Conservation (phyloP, 2,888 invertebrate species). For the Phalangium opilio region DNA sequence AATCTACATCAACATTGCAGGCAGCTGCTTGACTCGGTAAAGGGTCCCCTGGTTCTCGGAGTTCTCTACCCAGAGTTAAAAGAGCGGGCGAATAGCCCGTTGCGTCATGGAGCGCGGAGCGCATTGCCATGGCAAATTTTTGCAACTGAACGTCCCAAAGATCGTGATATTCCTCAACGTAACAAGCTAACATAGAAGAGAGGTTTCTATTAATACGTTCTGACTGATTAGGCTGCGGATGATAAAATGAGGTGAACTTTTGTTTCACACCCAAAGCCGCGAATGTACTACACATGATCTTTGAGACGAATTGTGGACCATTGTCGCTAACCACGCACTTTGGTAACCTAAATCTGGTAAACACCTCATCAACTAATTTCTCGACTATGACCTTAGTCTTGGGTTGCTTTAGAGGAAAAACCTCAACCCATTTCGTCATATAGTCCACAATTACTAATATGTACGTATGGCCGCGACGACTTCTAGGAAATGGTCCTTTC, state of each 20-base stretch:
- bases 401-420: constrained; percentile 1
- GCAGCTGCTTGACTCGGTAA: too few species aligned
- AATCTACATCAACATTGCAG: too few species aligned
- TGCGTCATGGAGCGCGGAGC: background rate
- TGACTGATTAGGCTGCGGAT: constrained; percentile 9
- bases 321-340: constrained; percentile 5
- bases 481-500: constrained; percentile 3
- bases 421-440: constrained; percentile 1
- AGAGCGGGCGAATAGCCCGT: background rate
- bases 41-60: constrained; percentile 1
- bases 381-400: background rate
- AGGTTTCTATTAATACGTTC: constrained; percentile 6
- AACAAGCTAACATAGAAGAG: constrained; percentile 3
- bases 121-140: constrained; percentile 5
- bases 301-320: background rate
- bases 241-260: constrained; percentile 3
- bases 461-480: background rate
- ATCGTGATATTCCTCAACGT: constrained; percentile 1
- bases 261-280: background rate
- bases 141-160: constrained; percentile 2
- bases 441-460: constrained; percentile 4
- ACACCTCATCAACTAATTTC: constrained; percentile 3
- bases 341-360: constrained; percentile 6
- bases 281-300: background rate
- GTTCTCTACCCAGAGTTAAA: constrained; percentile 4